Base-by-base conservation (phyloP, 2,113 vertebrate species). In the Xiphophorus hellerii region DNA sequence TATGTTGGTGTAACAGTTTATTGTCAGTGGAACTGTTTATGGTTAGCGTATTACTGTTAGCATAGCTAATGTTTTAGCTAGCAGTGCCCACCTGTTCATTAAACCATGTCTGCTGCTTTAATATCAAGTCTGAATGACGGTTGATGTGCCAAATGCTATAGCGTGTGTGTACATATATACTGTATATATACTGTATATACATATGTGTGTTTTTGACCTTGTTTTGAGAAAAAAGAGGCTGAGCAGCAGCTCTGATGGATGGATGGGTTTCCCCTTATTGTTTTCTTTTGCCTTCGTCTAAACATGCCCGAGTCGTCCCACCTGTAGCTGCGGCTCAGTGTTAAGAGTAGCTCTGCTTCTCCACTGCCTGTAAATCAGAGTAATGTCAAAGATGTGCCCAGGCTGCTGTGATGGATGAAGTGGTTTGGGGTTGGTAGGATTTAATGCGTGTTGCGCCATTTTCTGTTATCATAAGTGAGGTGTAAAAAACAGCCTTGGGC, bases 401-500 rank as follows among this genome's bases (percentile, higher is more conserved):
- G 37, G 31, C 61, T 33, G 35, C 65, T 20, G 66, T 75, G 51
- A 8, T 54, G 30, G 22, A 74, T 71, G 22, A 39, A 66, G 35
- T 42, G 37, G 51, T n/a, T 17, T 37, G 6, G 11, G 54, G 64
- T 14, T 62, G 27, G 13, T 30, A 71, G 9, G 28, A 63, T 67
- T 28, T 44, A 29, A 27, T 37, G 27, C 44, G 44, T 22, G 44
- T 31, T 60, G 37, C 64, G 33, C 22, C 5, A 9, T 75, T 82
- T 77, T 80, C 66, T 80, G 42, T 76, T 78, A 77, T 81, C 79
- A 51, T 80, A 74, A 78, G 64, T 51, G 61, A 61, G 68, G 62
- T 33, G 70, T 37, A 15, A 69, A 69, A 65, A 33, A 65, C 51
- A 30, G 37, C 33, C 54, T 63, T 65, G 29, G 65, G 28, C 4